Percentiles rank a stretch among this genome's conserved stretches.
Evolutionary conservation across 2,888 invertebrate species (phyloP).

Genomic region (Acanthococcus lagerstroemiae): DNA sequence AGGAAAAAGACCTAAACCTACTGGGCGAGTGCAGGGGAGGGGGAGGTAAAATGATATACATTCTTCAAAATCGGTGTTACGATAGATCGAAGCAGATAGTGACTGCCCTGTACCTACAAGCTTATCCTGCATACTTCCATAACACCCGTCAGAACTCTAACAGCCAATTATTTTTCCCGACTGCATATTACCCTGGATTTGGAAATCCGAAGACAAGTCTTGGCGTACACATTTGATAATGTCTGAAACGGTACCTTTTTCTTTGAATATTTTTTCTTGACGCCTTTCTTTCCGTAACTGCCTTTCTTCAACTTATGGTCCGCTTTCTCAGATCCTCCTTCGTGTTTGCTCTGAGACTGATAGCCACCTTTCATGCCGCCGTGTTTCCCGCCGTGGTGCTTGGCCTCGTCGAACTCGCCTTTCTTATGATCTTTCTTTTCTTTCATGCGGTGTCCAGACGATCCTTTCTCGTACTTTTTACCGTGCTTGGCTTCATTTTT

Average conservation of each 20-base stretch:
- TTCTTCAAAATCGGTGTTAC: no score
- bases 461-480: background rate
- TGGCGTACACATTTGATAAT: background rate
- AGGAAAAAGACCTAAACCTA: no score
- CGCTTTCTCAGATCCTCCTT: background rate
- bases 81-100: no score
- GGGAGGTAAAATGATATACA: no score
- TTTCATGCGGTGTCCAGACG: background rate
- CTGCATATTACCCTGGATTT: no score
- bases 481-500: background rate
- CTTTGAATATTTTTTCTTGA: background rate
- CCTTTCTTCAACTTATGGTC: constrained; percentile 3
- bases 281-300: background rate
- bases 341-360: background rate
- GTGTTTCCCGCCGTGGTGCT: background rate
- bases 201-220: background rate
- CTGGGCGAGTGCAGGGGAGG: no score
- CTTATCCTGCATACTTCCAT: no score
- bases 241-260: background rate
- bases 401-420: background rate
- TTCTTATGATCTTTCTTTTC: background rate
- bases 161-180: no score
- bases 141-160: no score
- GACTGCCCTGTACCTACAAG: no score
- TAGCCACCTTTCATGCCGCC: background rate